Conservation (phyloP, 2,797 vertebrate species). For the Microcaecilia unicolor region DNA sequence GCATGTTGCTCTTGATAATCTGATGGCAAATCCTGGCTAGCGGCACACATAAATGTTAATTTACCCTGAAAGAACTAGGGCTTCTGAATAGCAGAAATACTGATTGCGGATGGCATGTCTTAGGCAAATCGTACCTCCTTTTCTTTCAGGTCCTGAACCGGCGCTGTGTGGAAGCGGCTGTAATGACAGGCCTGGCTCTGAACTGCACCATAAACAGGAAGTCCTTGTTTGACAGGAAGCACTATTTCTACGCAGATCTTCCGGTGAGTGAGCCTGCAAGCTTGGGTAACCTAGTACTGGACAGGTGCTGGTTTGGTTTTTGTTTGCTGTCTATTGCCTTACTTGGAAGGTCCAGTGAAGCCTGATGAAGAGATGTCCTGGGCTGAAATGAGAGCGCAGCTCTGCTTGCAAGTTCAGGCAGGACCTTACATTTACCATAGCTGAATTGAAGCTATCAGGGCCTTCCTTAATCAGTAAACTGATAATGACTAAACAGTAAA, state of each 20-base stretch:
- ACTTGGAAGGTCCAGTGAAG: slow-evolving; percentile 5
- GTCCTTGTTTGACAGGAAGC: slow-evolving; percentile 95
- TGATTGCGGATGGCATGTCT: slow-evolving; percentile 15
- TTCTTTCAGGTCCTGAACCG: slow-evolving; percentile 82
- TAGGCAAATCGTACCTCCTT: slow-evolving; percentile 33
- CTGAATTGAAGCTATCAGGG: slow-evolving; percentile 37
- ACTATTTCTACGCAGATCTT: slow-evolving; percentile 97
- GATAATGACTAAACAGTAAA: too few species aligned
- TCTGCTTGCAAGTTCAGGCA: slow-evolving; percentile 44
- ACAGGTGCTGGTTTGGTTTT: slow-evolving; percentile 12
- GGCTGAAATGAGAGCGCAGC: slow-evolving; percentile 32
- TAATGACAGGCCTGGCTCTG: slow-evolving; percentile 87
- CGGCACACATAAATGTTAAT: slow-evolving; percentile 13
- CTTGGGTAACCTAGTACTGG: not conserved
- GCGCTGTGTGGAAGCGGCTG: slow-evolving; percentile 89
- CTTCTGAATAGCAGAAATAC: slow-evolving; percentile 7
- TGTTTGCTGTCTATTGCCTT: slow-evolving; percentile 9
- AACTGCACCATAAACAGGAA: slow-evolving; percentile 87
- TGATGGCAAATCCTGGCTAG: slow-evolving; percentile 15
- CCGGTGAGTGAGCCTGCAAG: slow-evolving; percentile 96
- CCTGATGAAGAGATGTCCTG: slow-evolving; percentile 31
- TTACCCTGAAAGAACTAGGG: slow-evolving; percentile 14
- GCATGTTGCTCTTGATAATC: not conserved
- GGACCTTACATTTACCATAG: slow-evolving; percentile 43
- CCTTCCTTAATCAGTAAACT: too few species aligned